These are phyloP conservation scores for Catostomus latipinnis DNA, from an alignment of 2,797 vertebrate genomes.

Conservation along the genomic window DNA sequence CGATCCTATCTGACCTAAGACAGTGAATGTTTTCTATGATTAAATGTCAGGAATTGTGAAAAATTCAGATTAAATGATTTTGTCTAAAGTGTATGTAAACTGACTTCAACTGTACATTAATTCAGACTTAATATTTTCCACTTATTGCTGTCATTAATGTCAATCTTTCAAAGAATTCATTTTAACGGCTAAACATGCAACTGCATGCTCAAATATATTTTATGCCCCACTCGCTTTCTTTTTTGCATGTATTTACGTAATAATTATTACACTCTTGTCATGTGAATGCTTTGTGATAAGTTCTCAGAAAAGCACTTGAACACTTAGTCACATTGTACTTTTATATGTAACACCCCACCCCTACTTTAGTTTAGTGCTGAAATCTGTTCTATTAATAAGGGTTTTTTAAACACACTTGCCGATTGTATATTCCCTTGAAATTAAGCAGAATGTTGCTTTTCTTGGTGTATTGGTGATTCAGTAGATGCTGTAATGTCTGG, in stretches of 20 bases:
- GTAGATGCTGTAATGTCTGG: neutral
- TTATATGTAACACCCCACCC: neutral
- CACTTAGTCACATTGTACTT: conserved; percentile 37
- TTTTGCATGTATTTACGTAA: neutral
- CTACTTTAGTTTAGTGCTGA: neutral
- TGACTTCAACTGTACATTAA: neutral
- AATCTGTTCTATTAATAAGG: conserved; percentile 25
- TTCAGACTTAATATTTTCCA: conserved; percentile 7
- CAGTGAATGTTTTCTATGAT: too few relatives aligned
- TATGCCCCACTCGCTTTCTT: neutral
- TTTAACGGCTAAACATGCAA: neutral
- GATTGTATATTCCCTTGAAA: neutral
- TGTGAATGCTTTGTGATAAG: conserved; percentile 4
- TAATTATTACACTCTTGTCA: neutral
- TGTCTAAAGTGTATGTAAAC: too few relatives aligned
- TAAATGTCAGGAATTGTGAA: too few relatives aligned
- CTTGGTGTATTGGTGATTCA: neutral
- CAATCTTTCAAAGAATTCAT: neutral
- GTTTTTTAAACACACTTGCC: neutral
- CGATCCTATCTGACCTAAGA: too few relatives aligned
- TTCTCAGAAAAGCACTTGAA: conserved; percentile 19
- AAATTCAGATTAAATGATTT: too few relatives aligned
- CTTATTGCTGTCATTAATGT: neutral
- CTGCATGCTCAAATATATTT: neutral
- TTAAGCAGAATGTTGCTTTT: neutral